phyloP scores from a whole-genome alignment of 2,797 vertebrate genomes.

The Rhabdomys pumilio region DNA sequence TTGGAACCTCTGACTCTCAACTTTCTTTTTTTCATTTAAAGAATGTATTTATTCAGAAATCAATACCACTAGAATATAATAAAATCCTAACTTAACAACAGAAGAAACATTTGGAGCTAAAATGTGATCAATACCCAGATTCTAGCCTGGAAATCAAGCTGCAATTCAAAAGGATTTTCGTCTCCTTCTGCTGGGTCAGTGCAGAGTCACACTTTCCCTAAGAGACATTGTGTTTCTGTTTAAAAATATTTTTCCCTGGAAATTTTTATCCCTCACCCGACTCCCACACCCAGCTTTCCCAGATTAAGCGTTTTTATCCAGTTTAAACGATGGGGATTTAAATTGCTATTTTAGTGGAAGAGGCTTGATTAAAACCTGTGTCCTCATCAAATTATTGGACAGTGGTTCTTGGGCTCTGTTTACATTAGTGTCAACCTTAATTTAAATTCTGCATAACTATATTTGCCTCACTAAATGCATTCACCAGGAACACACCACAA shows the following conservation, averaged over 20 bases:
- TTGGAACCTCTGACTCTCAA: neutral
- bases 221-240: constrained; percentile 75
- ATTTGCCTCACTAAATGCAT: constrained; percentile 91
- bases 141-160: constrained; percentile 28
- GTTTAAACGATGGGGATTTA: constrained; percentile 89
- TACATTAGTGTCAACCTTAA: constrained; percentile 91
- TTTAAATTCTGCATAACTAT: constrained; percentile 92
- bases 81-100: constrained; percentile 45
- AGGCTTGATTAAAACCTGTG: constrained; percentile 90
- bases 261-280: constrained; percentile 56
- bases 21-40: constrained; percentile 35
- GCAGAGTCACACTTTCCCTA: neutral
- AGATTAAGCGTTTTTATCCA: constrained; percentile 87
- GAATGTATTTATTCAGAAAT: constrained; percentile 42
- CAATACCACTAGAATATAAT: neutral
- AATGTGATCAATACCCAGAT: neutral
- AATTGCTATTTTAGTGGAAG: constrained; percentile 89
- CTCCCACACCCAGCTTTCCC: constrained; percentile 71
- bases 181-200: constrained; percentile 9
- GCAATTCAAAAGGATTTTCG: constrained; percentile 48
- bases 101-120: neutral
- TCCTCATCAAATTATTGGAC: constrained; percentile 90
- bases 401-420: constrained; percentile 89
- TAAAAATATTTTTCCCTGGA: constrained; percentile 65
- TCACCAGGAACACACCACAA: constrained; percentile 86